A percentile compares a stretch with the other conserved stretches of the same genome.
phyloP scores from a whole-genome alignment of 2,113 vertebrate species.

The Engystomops pustulosus region DNA sequence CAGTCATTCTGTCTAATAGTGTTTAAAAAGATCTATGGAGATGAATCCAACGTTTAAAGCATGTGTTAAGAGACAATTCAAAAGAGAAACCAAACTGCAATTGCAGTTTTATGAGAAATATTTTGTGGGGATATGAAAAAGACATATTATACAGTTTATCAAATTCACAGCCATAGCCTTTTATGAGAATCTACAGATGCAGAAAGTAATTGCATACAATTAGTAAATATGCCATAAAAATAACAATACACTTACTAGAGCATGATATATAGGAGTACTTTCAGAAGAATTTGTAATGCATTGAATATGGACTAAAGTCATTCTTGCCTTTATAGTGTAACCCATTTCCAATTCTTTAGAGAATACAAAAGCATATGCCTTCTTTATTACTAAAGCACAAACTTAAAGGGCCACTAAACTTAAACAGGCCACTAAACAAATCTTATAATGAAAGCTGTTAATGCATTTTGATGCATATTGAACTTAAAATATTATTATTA shows the following conservation, averaged over 20 bases:
- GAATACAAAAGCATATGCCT: neutral
- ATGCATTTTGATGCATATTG: too few species aligned
- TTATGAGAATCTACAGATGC: constrained; percentile 5
- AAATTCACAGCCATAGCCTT: constrained; percentile 10
- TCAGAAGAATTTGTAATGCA: neutral
- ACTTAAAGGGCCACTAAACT: neutral
- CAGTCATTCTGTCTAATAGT: constrained; percentile 26
- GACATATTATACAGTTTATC: constrained; percentile 33
- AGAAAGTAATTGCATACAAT: constrained; percentile 24
- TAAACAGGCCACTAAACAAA: too few species aligned
- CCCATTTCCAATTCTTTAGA: neutral
- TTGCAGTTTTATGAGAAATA: constrained; percentile 27
- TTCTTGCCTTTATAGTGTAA: neutral
- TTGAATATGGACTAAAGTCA: neutral
- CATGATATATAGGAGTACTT: neutral
- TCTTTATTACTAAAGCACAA: neutral
- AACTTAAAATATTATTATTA: too few species aligned
- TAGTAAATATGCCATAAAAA: constrained; percentile 44
- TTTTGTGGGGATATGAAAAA: constrained; percentile 23
- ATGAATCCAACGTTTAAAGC: constrained; percentile 20
- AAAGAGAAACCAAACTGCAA: constrained; percentile 2
- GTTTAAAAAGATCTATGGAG: constrained; percentile 19
- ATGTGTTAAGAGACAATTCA: constrained; percentile 23
- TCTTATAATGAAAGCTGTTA: too few species aligned
- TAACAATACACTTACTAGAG: constrained; percentile 30